phyloP scores from a whole-genome alignment of 2,113 vertebrate genomes.

The Pimephales promelas region DNA sequence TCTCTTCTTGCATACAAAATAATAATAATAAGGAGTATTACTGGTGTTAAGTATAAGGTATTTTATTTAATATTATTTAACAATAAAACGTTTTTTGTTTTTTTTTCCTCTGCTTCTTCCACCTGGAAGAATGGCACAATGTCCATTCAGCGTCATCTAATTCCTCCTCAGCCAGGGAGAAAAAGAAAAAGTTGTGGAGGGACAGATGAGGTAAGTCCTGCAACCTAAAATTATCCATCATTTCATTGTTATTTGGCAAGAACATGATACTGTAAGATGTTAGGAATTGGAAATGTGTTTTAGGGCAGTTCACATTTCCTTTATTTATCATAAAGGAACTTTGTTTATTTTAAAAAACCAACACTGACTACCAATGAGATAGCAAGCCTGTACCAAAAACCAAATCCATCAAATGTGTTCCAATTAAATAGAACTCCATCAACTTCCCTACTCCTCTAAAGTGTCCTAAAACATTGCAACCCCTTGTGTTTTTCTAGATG shows the following conservation, averaged over 20 bases:
- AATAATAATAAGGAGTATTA: too few species aligned
- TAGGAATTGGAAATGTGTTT: background rate
- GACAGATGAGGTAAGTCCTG: conserved; percentile 81
- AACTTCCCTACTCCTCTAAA: conserved; percentile 53
- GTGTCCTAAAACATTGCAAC: conserved; percentile 66
- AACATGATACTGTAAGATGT: background rate
- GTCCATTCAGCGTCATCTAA: conserved; percentile 72
- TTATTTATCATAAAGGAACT: background rate
- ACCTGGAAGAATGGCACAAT: conserved; percentile 82
- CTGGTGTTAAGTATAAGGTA: too few species aligned
- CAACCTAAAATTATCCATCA: background rate
- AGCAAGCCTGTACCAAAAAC: background rate
- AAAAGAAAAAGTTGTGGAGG: conserved; percentile 89
- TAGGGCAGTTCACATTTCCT: background rate
- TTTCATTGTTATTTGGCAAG: background rate
- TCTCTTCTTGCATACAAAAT: background rate
- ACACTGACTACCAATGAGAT: background rate
- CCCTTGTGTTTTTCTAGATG: conserved; percentile 76
- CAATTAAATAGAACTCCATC: conserved; percentile 6
- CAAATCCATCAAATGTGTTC: conserved; percentile 17
- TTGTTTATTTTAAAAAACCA: background rate
- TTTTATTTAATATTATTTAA: background rate
- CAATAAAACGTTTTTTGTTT: background rate
- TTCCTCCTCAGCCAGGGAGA: conserved; percentile 83
- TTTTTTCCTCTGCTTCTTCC: background rate